These are phyloP conservation scores for Hippocampus mohnikei DNA, from an alignment of 2,113 vertebrate genomes.

Conservation along the genomic window DNA sequence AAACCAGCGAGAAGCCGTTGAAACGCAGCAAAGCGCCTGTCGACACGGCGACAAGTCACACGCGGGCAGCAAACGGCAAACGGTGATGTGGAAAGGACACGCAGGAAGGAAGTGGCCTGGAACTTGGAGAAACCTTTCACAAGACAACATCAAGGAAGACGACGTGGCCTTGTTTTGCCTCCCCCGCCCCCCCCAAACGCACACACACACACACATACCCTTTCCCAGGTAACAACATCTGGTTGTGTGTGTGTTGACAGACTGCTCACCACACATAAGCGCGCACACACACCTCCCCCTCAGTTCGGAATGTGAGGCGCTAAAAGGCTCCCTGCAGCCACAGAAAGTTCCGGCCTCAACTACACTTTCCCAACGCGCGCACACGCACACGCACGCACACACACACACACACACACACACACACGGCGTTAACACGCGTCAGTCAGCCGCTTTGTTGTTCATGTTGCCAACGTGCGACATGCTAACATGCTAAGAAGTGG, in stretches of 20 bases:
- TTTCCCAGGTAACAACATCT: constrained; percentile 44
- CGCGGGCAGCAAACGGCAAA: too few relatives aligned
- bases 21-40: constrained; percentile 88
- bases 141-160: neutral
- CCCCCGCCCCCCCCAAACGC: constrained; percentile 3
- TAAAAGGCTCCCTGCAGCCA: constrained; percentile 11
- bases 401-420: neutral
- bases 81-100: too few relatives aligned
- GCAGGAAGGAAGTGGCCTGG: neutral
- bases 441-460: neutral
- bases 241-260: constrained; percentile 17
- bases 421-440: neutral
- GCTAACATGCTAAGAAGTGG: neutral
- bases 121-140: neutral
- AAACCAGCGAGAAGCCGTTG: constrained; percentile 90
- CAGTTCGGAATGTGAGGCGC: constrained; percentile 39
- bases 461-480: neutral
- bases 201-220: neutral
- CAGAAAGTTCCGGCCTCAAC: neutral
- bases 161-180: constrained; percentile 1
- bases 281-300: constrained; percentile 25
- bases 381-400: neutral
- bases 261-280: neutral
- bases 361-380: rapidly evolving
- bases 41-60: neutral